Conservation (phyloP, 2,113 vertebrate species). For the Sterrhoptilus dennistouni region DNA sequence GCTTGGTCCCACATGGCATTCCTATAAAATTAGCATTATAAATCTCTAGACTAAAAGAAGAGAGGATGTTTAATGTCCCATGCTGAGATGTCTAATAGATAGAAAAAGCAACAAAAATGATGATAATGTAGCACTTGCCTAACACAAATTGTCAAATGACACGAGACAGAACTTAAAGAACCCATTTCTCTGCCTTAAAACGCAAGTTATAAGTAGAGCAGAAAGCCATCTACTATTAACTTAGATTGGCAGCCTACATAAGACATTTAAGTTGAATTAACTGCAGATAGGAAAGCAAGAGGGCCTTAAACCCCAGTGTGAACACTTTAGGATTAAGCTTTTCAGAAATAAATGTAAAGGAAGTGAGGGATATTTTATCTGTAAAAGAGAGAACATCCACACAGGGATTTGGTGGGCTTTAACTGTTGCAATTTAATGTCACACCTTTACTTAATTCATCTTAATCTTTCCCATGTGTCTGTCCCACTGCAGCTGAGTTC, state of each 20-base stretch:
- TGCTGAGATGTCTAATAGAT: constrained; percentile 5
- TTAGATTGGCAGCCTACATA: background rate
- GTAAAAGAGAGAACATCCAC: background rate
- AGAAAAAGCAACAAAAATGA: constrained; percentile 33
- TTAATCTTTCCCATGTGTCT: constrained; percentile 25
- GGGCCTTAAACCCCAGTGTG: background rate
- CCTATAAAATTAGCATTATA: constrained; percentile 8
- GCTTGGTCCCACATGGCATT: background rate
- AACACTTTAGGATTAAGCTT: constrained; percentile 15
- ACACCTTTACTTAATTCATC: constrained; percentile 40
- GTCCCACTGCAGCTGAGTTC: background rate
- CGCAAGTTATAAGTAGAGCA: background rate
- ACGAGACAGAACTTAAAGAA: constrained; percentile 8
- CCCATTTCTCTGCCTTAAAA: background rate
- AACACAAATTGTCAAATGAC: constrained; percentile 18
- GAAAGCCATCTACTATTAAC: background rate
- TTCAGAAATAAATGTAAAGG: constrained; percentile 7
- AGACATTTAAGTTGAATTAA: constrained; percentile 31
- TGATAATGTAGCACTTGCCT: background rate
- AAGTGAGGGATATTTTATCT: constrained; percentile 3
- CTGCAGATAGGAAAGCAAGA: constrained; percentile 11
- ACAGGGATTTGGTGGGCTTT: constrained; percentile 27
- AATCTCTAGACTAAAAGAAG: constrained; percentile 27
- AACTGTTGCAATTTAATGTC: constrained; percentile 37
- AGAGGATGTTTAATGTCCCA: constrained; percentile 24